These are phyloP conservation scores for Limnephilus auricula DNA, from an alignment of 2,888 invertebrate species.

Conservation along the genomic window DNA sequence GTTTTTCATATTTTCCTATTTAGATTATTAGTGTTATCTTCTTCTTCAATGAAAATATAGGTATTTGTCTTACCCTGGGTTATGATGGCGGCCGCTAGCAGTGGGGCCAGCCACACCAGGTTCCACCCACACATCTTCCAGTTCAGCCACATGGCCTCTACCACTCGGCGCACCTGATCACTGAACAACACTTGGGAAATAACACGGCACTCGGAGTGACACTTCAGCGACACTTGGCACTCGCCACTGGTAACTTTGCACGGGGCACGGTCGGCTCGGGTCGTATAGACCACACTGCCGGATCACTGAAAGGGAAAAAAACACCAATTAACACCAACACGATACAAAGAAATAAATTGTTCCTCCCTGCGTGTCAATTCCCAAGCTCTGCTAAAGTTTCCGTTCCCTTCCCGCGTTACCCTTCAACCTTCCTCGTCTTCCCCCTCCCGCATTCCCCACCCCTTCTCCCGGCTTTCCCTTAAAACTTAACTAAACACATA, in stretches of 20 bases:
- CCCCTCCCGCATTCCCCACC: no score
- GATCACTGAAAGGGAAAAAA: conserved; percentile 39
- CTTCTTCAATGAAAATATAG: no score
- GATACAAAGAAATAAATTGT: no score
- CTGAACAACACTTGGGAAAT: conserved; percentile 39
- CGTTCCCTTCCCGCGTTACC: no score
- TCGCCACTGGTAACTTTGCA: conserved; percentile 41
- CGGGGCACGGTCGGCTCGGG: conserved; percentile 40
- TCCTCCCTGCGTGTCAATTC: no score
- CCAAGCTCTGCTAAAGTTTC: no score
- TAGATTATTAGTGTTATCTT: no score
- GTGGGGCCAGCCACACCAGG: conserved; percentile 61
- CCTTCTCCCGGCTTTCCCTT: no score
- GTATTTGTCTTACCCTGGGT: conserved; percentile 45
- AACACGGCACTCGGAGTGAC: neutral
- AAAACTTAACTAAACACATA: no score
- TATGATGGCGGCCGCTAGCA: conserved; percentile 46
- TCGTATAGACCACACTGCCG: conserved; percentile 36
- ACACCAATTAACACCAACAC: no score
- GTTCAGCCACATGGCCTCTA: conserved; percentile 63
- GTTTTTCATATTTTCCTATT: no score
- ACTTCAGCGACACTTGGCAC: conserved; percentile 23
- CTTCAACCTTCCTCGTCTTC: no score
- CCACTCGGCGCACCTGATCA: conserved; percentile 36
- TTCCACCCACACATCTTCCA: conserved; percentile 65